Conservation (phyloP, 2,888 invertebrate species). For the Oligia latruncula region DNA sequence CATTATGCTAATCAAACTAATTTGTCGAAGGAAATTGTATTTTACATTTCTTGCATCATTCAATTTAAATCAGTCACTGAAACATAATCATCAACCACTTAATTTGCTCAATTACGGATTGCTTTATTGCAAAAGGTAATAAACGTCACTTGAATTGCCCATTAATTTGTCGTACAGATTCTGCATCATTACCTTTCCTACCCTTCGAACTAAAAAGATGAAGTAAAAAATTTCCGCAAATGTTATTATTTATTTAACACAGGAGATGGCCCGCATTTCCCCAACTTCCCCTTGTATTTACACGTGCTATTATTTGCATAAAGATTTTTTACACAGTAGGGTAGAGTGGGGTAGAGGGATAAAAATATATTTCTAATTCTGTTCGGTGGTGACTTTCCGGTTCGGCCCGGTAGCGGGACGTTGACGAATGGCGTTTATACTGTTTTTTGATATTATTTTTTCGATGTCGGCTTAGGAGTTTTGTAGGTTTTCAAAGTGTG, state of each 20-base stretch:
- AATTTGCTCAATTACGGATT: slow-evolving; percentile 35
- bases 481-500: slow-evolving; percentile 35
- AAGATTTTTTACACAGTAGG: slow-evolving; percentile 81
- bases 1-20: slow-evolving; percentile 19
- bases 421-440: slow-evolving; percentile 86
- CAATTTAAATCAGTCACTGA: slow-evolving; percentile 31
- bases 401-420: slow-evolving; percentile 79
- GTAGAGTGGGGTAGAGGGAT: slow-evolving; percentile 81
- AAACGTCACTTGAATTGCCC: slow-evolving; percentile 39
- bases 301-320: slow-evolving; percentile 90
- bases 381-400: slow-evolving; percentile 85
- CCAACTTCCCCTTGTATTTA: slow-evolving; percentile 84
- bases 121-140: slow-evolving; percentile 26
- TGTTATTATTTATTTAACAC: slow-evolving; percentile 72
- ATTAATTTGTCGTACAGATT: slow-evolving; percentile 66
- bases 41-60: slow-evolving; percentile 22
- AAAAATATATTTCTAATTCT: slow-evolving; percentile 90
- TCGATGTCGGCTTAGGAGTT: slow-evolving; percentile 42
- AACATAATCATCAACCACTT: slow-evolving; percentile 16
- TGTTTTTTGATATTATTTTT: slow-evolving; percentile 80
- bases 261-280: slow-evolving; percentile 71
- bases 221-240: slow-evolving; percentile 59
- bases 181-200: slow-evolving; percentile 58
- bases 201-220: slow-evolving; percentile 51
- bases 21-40: slow-evolving; percentile 20